Evolutionary conservation across 2,113 vertebrate species (phyloP), one percentile per base, ranked within the genome.

Genomic region (Chaetops frenatus): DNA sequence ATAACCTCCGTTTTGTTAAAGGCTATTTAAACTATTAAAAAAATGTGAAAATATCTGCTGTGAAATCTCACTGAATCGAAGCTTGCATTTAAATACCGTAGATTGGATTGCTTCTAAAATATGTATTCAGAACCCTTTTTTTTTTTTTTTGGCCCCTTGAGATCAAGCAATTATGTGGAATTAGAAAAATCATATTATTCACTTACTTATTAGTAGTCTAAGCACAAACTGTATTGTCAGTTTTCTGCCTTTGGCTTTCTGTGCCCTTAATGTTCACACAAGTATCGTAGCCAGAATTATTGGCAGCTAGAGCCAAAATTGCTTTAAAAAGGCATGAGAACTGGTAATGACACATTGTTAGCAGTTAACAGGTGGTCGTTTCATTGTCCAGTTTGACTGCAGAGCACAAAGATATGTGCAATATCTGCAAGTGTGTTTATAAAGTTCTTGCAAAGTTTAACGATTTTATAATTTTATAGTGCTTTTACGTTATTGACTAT

Each of bases 341-440:
- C 96, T 94, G 96, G 95, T 97, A 96, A 97, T 97, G 97, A 97
- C 97, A 98, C 97, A 98, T 98, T 98, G 98, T 98, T 98, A 98
- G 97, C 97, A 97, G 96, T 98, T 98, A 98, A 98, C 98, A 98
- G 98, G 98, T 98, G 98, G 98, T 98, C 97, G 97, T 97, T 97
- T 98, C 97, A 97, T 98, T 98, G 98, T 98, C 97, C 98, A 98
- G 97, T 98, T 98, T 98, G 94, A 97, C 97, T 97, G 94, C 87
- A 90, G 85, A 97, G 97, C 98, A 97, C 97, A 97, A 98, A 95
- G 94, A 97, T 97, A 96, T 96, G 97, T 95, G 92, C 92, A 96
- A 91, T 97, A 93, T 97, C 97, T 97, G 88, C 92, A 90, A 97
- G 91, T 73, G 81, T 94, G 96, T 95, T 97, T 95, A 91, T 88